phyloP scores from a whole-genome alignment of 2,888 invertebrate species.

The Apotomis betuletana region DNA sequence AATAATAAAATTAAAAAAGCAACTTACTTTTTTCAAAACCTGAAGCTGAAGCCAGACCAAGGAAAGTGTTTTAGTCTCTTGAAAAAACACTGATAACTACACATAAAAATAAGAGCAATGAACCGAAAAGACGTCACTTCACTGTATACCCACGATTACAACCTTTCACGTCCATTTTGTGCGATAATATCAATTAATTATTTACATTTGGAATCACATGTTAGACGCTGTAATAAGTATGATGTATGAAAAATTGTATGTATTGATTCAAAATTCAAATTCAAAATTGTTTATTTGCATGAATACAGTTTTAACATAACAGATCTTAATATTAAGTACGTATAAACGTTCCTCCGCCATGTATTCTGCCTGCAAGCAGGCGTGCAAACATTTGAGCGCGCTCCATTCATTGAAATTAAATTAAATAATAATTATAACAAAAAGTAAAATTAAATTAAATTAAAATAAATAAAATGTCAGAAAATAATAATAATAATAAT shows the following conservation, averaged over 20 bases:
- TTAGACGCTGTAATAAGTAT: slow-evolving; percentile 52
- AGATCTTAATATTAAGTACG: too few species aligned
- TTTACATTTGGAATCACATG: slow-evolving; percentile 77
- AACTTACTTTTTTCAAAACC: slow-evolving; percentile 42
- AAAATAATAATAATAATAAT: too few species aligned
- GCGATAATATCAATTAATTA: slow-evolving; percentile 66
- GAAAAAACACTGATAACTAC: slow-evolving; percentile 28
- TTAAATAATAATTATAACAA: too few species aligned
- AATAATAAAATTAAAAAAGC: slow-evolving; percentile 46
- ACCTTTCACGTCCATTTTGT: slow-evolving; percentile 74
- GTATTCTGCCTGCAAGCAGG: too few species aligned
- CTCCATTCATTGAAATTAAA: too few species aligned
- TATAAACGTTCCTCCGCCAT: too few species aligned
- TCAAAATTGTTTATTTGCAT: too few species aligned
- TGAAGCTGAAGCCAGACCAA: slow-evolving; percentile 39
- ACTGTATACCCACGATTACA: slow-evolving; percentile 67
- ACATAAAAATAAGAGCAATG: slow-evolving; percentile 42
- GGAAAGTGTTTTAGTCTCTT: slow-evolving; percentile 30
- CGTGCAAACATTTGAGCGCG: too few species aligned
- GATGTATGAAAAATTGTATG: slow-evolving; percentile 32
- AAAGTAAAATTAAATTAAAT: too few species aligned
- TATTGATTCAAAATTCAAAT: too few species aligned
- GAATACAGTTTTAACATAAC: too few species aligned
- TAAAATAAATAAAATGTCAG: too few species aligned
- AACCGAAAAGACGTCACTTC: slow-evolving; percentile 58